Evolutionary conservation across 2,113 vertebrate genomes (phyloP).

Genomic region (Erythrocercus mccallii): DNA sequence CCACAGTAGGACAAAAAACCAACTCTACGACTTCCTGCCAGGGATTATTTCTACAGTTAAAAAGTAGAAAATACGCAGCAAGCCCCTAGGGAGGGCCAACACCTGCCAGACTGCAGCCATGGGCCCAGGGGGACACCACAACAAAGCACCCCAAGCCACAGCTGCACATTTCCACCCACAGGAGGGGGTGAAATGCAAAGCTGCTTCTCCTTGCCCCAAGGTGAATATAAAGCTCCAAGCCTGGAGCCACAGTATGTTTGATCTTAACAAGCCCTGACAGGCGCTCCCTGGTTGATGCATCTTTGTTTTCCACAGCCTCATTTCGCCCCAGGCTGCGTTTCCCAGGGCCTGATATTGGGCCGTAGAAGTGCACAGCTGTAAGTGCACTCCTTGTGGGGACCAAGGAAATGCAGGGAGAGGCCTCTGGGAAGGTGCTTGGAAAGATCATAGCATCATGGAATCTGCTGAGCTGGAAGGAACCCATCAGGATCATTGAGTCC

Average conservation of each 20-base stretch:
- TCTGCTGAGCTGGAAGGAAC: neutral
- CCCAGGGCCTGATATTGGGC: neutral
- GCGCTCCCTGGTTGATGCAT: neutral
- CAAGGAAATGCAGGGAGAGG: neutral
- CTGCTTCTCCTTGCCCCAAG: neutral
- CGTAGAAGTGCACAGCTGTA: fast-evolving
- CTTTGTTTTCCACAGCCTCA: neutral
- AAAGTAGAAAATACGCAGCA: neutral
- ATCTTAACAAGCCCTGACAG: neutral
- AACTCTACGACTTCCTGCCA: neutral
- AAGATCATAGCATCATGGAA: neutral
- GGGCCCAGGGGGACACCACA: no score
- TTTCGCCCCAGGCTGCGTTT: neutral
- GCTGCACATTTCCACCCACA: fast-evolving
- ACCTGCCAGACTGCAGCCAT: no score
- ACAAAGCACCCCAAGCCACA: neutral
- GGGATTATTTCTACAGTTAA: neutral
- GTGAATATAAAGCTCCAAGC: neutral
- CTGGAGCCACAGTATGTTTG: neutral
- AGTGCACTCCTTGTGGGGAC: neutral
- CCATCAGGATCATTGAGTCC: neutral
- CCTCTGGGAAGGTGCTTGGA: neutral
- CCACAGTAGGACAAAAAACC: neutral
- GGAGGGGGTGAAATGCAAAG: neutral
- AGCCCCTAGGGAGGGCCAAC: fast-evolving